Conservation (phyloP, 2,797 vertebrate species). For the Balearica regulorum region DNA sequence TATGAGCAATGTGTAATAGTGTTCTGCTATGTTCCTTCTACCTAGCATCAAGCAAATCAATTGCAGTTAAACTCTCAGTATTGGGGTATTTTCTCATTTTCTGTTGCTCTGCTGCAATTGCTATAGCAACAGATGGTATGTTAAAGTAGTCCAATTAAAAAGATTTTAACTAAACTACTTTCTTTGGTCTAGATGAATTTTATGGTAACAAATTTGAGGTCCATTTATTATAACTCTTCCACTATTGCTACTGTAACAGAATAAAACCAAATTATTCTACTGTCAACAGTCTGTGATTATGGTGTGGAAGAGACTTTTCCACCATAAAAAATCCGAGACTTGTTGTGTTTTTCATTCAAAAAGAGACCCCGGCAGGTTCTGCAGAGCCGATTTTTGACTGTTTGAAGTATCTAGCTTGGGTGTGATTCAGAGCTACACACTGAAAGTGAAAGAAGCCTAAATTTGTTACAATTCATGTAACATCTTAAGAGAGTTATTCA, state of each 20-base stretch:
- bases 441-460: neutral
- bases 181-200: neutral
- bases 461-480: neutral
- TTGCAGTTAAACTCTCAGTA: neutral
- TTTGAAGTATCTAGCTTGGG: neutral
- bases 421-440: neutral
- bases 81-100: neutral
- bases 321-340: neutral
- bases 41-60: neutral
- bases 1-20: neutral
- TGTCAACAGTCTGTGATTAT: neutral
- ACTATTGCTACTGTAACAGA: neutral
- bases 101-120: neutral
- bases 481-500: neutral
- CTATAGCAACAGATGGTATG: neutral
- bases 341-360: neutral
- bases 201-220: neutral
- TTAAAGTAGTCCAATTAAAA: neutral
- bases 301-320: neutral
- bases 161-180: neutral
- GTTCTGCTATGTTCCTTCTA: neutral
- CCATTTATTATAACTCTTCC: neutral
- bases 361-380: rapidly evolving
- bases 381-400: neutral
- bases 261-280: neutral